A percentile compares a stretch with the other conserved stretches of the same genome.
Conservation (phyloP, 2,888 invertebrate genomes). For the Ceraclea dissimilis region DNA sequence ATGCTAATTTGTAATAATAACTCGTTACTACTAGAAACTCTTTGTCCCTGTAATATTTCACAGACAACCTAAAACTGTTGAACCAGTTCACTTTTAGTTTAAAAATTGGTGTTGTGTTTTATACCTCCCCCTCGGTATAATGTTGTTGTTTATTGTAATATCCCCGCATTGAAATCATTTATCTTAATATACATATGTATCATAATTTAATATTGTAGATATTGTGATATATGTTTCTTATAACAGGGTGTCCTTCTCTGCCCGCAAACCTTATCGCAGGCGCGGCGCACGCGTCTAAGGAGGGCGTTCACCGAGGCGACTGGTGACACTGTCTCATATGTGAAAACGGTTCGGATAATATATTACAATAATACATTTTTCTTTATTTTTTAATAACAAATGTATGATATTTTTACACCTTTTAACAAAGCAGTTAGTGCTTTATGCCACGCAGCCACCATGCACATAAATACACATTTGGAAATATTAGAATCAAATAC, state of each 20-base stretch:
- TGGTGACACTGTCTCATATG: slow-evolving; percentile 80
- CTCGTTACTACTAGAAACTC: no score
- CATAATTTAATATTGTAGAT: slow-evolving; percentile 5
- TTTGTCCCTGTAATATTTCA: no score
- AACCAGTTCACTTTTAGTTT: no score
- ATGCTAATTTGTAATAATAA: no score
- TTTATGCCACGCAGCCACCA: slow-evolving; percentile 8
- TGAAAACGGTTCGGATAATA: slow-evolving; percentile 79
- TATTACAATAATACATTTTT: neutral
- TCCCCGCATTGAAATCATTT: no score
- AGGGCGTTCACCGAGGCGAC: slow-evolving; percentile 86
- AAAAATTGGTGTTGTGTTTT: no score
- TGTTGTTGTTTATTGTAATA: no score
- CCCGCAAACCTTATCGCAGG: slow-evolving; percentile 84
- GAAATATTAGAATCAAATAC: neutral
- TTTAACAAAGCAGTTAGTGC: slow-evolving; percentile 5
- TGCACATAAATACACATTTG: neutral
- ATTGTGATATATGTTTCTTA: slow-evolving; percentile 20
- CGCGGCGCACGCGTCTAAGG: slow-evolving; percentile 75
- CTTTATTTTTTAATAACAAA: neutral
- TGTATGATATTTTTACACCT: no score
- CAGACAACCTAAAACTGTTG: no score
- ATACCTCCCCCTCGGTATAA: no score
- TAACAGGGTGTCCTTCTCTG: slow-evolving; percentile 79
- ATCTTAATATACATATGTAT: no score